Base-by-base conservation (phyloP, 2,888 invertebrate genomes). In the Tetropium fuscum region DNA sequence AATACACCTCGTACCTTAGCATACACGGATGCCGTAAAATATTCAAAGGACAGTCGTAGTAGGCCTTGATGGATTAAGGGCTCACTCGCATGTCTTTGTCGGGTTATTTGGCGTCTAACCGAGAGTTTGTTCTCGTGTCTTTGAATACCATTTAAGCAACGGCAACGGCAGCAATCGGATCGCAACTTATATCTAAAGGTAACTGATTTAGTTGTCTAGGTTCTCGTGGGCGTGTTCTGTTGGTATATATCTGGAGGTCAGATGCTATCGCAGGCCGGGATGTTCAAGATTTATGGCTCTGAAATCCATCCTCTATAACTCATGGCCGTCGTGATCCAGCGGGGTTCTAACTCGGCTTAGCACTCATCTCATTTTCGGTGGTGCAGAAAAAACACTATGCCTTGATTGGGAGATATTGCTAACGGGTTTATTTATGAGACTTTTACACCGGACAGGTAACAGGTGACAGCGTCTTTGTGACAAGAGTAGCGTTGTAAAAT, bases 171-270 rank as follows among this genome's bases (percentile, higher is more conserved):
- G 70, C 65, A 63, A 60, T 58, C 57, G 63, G 67, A 68, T 63
- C 70, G 64, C 64, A 60, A 60, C 61, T 66, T 65, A 68, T 57
- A 62, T 66, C 65, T 66, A 57, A 60, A 47, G 72, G 72, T 77
- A 78, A 79, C 78, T 81, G 81, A 81, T 81, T 81, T 81, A 81
- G 81, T 80, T 80, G 81, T 81, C 80, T 81, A 79, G 81, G 75
- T 73, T 73, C 72, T 77, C 74, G 80, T 81, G 79, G 81, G 81
- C 81, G 80, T 79, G 76, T 78, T 74, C 77, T 80, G 80, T 80
- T 80, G 78, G 80, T 80, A 79, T 80, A 58, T 63, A 60, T 63
- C 60, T 61, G 54, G 59, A 62, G 66, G 66, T 66, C 60, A 66
- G 66, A 66, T 66, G 58, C 44, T 63, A 63, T 62, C 63, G 55